phyloP scores from a whole-genome alignment of 2,888 invertebrate species.

The Leptarthrus brevirostris region DNA sequence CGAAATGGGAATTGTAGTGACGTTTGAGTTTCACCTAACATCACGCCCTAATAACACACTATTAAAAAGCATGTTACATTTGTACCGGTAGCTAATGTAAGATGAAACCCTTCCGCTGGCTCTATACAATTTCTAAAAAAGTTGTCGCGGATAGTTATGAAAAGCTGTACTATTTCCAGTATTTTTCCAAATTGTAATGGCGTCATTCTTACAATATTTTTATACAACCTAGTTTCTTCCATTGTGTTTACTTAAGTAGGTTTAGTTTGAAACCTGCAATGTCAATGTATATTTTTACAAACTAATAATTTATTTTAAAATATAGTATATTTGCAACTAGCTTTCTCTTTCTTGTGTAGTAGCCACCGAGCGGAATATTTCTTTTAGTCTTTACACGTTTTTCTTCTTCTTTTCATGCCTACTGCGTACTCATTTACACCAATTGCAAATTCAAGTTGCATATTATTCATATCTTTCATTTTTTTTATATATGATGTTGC shows the following conservation, averaged over 20 bases:
- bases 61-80: background rate
- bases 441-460: too few species aligned
- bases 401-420: background rate
- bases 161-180: background rate
- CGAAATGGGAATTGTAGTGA: conserved; percentile 11
- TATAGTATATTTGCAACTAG: too few species aligned
- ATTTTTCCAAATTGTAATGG: background rate
- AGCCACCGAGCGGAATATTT: background rate
- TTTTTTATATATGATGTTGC: too few species aligned
- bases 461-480: too few species aligned
- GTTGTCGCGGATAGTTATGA: background rate
- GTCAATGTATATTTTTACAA: background rate
- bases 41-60: background rate
- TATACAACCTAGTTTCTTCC: background rate
- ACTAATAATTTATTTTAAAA: too few species aligned
- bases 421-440: too few species aligned
- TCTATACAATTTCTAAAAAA: background rate
- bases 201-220: conserved; percentile 7
- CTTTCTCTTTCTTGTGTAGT: background rate
- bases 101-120: background rate
- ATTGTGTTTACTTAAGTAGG: too few species aligned
- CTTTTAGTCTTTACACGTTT: background rate
- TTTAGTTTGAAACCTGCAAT: background rate
- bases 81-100: background rate
- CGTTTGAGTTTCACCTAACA: background rate